Base-by-base conservation (phyloP, 2,797 vertebrate genomes). In the Rhincodon typus region DNA sequence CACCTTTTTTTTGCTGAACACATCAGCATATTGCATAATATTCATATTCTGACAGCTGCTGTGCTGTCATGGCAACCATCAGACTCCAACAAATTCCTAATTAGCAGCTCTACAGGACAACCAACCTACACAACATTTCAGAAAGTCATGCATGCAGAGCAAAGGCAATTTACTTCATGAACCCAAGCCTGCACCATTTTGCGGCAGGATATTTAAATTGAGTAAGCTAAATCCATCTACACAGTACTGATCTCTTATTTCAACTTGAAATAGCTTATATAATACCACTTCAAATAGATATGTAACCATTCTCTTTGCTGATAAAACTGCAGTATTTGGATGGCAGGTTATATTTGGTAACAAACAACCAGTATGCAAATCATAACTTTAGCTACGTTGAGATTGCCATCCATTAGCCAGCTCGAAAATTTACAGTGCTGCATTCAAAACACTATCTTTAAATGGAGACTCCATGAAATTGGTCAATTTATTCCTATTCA, bases 11-110 rank as follows among this genome's bases (percentile, higher is more conserved):
- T 27, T 53, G 70, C 46, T 74, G 94, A 57, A 57, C 74, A 57
- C 70, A 72, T 95, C 46, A 95, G 50, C 8, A 8, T 53, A 95
- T 42, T 95, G 23, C 69, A 95, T 6, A 74, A 53, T 77, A 95
- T 95, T 95, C 46, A 77, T 95, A 95, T 77, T n/a, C 94, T 57
- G 70, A 77, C 94, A 72, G 94, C 94, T 27, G 21, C 93, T 94
- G 94, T 50, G 94, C 70, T 95, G 70, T 42, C 69, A 77, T 95
- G 53, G 70, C 70, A 95, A 95, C 94, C 4, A 91, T 30, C 94
- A 77, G 70, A 46, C 70, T 74, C 53, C 94, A 95, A 95, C 94
- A 95, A 95, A 95, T 95, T 72, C 74, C 94, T 95, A 95, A 95
- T 95, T 77, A 95, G 94, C 70, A 53, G 72, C 94, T 34, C 70